phyloP scores from a whole-genome alignment of 1,140 invertebrate genomes.

The Calephelis virginiensis region DNA sequence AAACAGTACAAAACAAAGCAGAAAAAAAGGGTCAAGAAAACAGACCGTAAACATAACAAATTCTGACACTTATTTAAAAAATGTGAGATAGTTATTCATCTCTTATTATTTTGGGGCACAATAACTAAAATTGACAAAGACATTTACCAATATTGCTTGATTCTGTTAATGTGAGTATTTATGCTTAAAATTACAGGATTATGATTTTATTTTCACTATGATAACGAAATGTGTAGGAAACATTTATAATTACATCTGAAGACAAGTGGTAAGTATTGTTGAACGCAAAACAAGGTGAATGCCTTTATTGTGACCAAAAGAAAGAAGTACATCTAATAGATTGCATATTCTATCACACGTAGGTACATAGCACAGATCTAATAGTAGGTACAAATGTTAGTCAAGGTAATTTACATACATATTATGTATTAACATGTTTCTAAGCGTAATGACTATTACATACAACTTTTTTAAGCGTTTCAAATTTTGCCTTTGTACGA shows the following conservation, averaged over 20 bases:
- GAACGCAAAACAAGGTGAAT: background rate
- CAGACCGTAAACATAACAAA: background rate
- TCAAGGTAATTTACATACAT: constrained; percentile 41
- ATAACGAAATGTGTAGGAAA: background rate
- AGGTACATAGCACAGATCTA: constrained; percentile 42
- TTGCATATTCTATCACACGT: constrained; percentile 22
- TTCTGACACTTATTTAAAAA: background rate
- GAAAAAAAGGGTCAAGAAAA: background rate
- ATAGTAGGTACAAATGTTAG: constrained; percentile 43
- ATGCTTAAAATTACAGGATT: background rate
- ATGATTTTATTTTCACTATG: background rate
- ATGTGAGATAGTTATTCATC: background rate
- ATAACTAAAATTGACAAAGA: background rate
- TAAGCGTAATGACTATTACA: constrained; percentile 72
- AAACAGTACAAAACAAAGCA: constrained; percentile 3
- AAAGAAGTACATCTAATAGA: constrained; percentile 26
- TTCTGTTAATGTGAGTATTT: background rate
- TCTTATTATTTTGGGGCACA: background rate
- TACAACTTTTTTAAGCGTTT: constrained; percentile 68
- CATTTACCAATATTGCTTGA: background rate
- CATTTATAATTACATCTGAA: background rate
- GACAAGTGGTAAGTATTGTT: background rate
- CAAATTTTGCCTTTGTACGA: constrained; percentile 51
- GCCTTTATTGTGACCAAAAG: background rate
- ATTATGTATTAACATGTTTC: constrained; percentile 59